These are phyloP conservation scores for Palythoa grandis DNA, from an alignment of 92 coral and sea anemone genomes.

Conservation along the genomic window DNA sequence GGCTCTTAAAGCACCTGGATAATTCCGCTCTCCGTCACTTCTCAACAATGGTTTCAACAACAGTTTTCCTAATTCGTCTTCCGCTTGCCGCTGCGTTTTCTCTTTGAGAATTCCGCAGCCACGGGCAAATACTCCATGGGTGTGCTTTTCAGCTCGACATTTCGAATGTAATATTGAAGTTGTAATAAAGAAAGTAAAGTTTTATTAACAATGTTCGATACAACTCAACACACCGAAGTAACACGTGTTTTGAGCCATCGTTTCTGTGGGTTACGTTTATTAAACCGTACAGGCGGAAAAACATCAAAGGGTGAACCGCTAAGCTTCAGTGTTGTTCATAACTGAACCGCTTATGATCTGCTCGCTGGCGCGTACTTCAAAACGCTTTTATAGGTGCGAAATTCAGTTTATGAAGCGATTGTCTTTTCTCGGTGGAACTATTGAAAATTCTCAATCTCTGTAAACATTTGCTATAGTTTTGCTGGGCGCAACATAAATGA, in stretches of 20 bases:
- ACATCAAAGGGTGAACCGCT: slow-evolving; percentile 39
- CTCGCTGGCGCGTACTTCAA: slow-evolving; percentile 42
- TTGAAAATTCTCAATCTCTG: neutral
- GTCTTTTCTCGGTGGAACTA: neutral
- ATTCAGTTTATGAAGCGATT: neutral
- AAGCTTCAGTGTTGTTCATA: neutral
- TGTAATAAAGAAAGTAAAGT: slow-evolving; percentile 8
- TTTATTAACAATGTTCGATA: slow-evolving; percentile 14
- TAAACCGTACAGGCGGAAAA: slow-evolving; percentile 27
- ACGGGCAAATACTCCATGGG: slow-evolving; percentile 3
- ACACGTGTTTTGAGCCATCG: slow-evolving; percentile 21
- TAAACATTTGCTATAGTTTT: slow-evolving; percentile 1
- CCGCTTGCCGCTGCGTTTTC: slow-evolving; percentile 37
- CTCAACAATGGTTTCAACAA: slow-evolving; percentile 23
- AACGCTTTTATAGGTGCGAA: neutral
- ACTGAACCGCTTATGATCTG: slow-evolving; percentile 14
- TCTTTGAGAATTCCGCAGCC: slow-evolving; percentile 46
- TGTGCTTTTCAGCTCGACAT: neutral
- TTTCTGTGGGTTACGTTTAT: slow-evolving; percentile 21
- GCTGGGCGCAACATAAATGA: slow-evolving; percentile 23
- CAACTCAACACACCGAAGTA: neutral
- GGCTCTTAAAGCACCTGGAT: slow-evolving; percentile 39
- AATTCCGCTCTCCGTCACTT: slow-evolving; percentile 21
- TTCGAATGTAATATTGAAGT: neutral
- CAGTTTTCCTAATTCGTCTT: slow-evolving; percentile 14